Percentiles rank a stretch among this genome's conserved stretches.
These are phyloP conservation scores for Tricholauxania praeusta DNA, from an alignment of 2,888 invertebrate species.

Conservation along the genomic window DNA sequence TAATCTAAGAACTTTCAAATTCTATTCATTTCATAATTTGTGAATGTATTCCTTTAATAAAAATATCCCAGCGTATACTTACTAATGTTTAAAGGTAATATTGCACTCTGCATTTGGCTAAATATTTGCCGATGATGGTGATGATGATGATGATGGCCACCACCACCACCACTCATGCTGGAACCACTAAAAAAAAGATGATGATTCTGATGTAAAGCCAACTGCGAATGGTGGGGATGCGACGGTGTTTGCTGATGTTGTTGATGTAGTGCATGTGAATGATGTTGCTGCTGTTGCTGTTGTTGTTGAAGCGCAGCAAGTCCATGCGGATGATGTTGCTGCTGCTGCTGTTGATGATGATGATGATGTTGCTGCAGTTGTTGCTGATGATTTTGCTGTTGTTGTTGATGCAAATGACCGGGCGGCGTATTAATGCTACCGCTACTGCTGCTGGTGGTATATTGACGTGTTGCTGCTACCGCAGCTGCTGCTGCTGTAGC, in stretches of 20 bases:
- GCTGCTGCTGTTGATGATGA: conserved; percentile 44
- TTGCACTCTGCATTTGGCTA: conserved; percentile 66
- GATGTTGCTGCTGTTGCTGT: conserved; percentile 38
- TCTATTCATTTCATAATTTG: no score
- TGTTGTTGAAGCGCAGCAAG: conserved; percentile 23
- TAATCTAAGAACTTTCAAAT: no score
- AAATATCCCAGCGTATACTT: conserved; percentile 56
- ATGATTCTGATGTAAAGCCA: conserved; percentile 52
- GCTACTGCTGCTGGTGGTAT: conserved; percentile 43
- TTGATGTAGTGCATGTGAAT: conserved; percentile 42
- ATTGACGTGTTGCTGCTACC: conserved; percentile 52
- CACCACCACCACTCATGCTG: conserved; percentile 68
- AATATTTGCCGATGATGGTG: conserved; percentile 66
- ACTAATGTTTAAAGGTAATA: conserved; percentile 68
- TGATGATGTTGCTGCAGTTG: conserved; percentile 39
- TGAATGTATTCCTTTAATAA: no score
- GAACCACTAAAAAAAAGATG: conserved; percentile 61
- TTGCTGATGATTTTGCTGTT: conserved; percentile 44
- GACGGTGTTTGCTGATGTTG: conserved; percentile 33
- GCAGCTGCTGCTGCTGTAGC: conserved; percentile 62
- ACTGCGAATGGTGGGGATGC: conserved; percentile 53
- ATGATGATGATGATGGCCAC: conserved; percentile 51
- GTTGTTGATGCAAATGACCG: conserved; percentile 44
- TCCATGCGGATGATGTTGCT: conserved; percentile 37
- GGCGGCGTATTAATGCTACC: conserved; percentile 39